phyloP scores from a whole-genome alignment of 2,888 invertebrate genomes.

The Oxystoma pomonae region DNA sequence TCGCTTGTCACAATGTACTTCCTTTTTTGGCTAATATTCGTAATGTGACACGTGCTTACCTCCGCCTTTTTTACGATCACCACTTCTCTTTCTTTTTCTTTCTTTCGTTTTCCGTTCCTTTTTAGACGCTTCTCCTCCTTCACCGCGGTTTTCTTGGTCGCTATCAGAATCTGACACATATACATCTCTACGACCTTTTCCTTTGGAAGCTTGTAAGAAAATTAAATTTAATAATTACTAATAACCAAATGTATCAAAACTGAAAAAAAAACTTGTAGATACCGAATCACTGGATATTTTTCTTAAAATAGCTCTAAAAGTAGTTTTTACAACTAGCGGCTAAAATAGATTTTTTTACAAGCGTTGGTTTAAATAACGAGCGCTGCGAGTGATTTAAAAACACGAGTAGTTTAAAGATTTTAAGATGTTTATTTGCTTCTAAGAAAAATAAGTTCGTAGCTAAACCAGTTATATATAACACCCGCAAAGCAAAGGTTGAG shows the following conservation, averaged over 20 bases:
- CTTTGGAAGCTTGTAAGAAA: neutral
- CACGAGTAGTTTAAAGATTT: too few relatives aligned
- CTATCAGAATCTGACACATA: slow-evolving; percentile 78
- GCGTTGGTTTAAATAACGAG: too few relatives aligned
- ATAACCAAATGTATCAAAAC: neutral
- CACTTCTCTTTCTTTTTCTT: slow-evolving; percentile 43
- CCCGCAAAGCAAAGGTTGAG: too few relatives aligned
- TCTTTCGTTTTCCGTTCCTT: slow-evolving; percentile 43
- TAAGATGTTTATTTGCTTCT: too few relatives aligned
- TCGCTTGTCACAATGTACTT: neutral
- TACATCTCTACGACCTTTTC: slow-evolving; percentile 59
- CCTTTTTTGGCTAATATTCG: neutral
- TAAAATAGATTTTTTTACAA: too few relatives aligned
- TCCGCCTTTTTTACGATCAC: slow-evolving; percentile 35
- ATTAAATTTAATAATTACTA: neutral
- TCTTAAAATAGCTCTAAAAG: too few relatives aligned
- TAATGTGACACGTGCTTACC: neutral
- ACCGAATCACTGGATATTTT: too few relatives aligned
- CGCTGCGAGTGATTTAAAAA: too few relatives aligned
- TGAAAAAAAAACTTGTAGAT: too few relatives aligned
- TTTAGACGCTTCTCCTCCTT: slow-evolving; percentile 46
- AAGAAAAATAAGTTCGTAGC: too few relatives aligned
- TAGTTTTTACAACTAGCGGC: too few relatives aligned
- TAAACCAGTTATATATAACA: too few relatives aligned
- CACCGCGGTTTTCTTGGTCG: slow-evolving; percentile 48